Evolutionary conservation across 2,797 vertebrate genomes (phyloP).

Genomic region (Lacerta bilineata): DNA sequence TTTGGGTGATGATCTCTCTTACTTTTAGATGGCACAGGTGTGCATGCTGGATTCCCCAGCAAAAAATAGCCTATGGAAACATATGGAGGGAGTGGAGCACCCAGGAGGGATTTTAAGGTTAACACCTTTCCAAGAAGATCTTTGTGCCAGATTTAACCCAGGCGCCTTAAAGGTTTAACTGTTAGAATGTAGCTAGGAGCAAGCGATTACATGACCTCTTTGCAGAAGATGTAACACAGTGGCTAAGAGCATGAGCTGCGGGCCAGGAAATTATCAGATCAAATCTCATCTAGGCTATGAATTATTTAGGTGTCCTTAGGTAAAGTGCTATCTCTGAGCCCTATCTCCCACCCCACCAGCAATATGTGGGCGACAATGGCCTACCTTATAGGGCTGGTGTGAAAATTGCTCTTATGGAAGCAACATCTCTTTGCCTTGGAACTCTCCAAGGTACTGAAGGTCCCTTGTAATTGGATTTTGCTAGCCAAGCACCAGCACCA

Average conservation of each 20-base stretch:
- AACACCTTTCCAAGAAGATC: slow-evolving; percentile 35
- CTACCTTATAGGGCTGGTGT: too few species aligned
- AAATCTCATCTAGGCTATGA: not conserved
- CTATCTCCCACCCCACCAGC: not conserved
- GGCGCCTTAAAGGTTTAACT: slow-evolving; percentile 58
- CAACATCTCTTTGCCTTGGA: not conserved
- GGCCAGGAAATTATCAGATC: not conserved
- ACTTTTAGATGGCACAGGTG: not conserved
- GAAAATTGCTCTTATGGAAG: not conserved
- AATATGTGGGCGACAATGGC: not conserved
- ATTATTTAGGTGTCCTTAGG: not conserved
- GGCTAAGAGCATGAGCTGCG: not conserved
- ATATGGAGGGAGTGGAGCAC: not conserved
- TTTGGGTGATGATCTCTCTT: not conserved
- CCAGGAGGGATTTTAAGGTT: slow-evolving; percentile 29
- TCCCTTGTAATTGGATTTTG: not conserved
- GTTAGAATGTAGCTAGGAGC: not conserved
- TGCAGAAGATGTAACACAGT: not conserved
- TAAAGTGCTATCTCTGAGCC: not conserved
- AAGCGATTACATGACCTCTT: slow-evolving; percentile 2
- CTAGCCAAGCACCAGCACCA: not conserved
- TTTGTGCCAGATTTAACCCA: slow-evolving; percentile 26
- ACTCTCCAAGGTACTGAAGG: not conserved
- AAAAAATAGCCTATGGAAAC: slow-evolving; percentile 36
- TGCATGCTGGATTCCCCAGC: slow-evolving; percentile 4